Base-by-base conservation (phyloP, 2,113 vertebrate genomes). In the Syngnathus typhle region DNA sequence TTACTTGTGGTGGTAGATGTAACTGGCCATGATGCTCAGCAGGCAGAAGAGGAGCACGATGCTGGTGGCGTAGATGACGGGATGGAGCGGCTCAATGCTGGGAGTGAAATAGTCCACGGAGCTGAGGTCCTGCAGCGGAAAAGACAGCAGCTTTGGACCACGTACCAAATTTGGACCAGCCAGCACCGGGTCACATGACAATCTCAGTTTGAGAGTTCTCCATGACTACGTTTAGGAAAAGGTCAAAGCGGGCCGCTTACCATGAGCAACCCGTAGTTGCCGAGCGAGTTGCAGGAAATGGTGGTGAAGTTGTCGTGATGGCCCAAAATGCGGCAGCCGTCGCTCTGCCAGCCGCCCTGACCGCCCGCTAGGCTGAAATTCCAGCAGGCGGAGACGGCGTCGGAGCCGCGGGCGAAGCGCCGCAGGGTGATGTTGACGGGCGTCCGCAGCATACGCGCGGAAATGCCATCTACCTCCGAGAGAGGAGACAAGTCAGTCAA, bases 201-300 rank as follows among this genome's bases (percentile, higher is more conserved):
- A 68, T 47, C 18, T 58, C 10, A 43, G 9, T 43, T 43, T 43
- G 41, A 43, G 41, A 32, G 27, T 32, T 32, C 27, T 32, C 27
- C 27, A 32, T 32, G 27, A 32, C 3, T 32, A 46, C 8, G 49
- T 7, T 52, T n/a, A 21, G 49, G 21, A 3, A 10, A 9, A n/a
- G 21, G 49, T 52, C n/a, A n/a, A 21, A 52, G 19, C 12, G 23
- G 9, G 21, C 21, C 21, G 21, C 83, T 73, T 89, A 98, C 97
- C 97, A 98, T 96, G 59, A 98, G 80, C 70, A 99, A 90, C 0
- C 94, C 97, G 6, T 99, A 99, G 91, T 93, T 99, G 74, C 93
- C 93, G 2, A 99, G 92, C 23, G 94, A 92, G 82, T 90, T 88
- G 84, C 96, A 98, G 70, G 96, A 96, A 54, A 99, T 92, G 43